Percentiles rank a stretch among this genome's conserved stretches.
Conservation (phyloP, 2,888 invertebrate genomes). For the Drosophila neonasuta region DNA sequence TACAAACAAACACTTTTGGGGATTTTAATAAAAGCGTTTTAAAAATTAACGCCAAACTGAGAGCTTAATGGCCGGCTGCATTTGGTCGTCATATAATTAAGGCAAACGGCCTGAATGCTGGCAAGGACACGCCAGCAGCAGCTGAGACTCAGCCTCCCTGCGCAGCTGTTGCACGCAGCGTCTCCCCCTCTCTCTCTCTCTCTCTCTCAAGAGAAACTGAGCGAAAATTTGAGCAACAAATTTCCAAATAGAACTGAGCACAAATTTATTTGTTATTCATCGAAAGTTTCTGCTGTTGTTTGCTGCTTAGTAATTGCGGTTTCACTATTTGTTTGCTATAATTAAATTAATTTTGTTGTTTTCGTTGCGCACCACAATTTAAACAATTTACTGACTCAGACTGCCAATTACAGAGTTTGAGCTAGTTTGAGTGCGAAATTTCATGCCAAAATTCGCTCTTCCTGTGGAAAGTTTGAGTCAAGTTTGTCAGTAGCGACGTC, state of each 20-base stretch:
- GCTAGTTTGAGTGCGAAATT: conserved; percentile 52
- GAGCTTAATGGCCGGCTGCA: conserved; percentile 28
- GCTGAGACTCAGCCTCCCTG: conserved; percentile 29
- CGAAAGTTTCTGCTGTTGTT: neutral
- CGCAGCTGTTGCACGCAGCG: conserved; percentile 70
- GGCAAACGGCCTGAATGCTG: conserved; percentile 12
- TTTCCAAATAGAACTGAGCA: conserved; percentile 3
- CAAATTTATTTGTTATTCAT: conserved; percentile 4
- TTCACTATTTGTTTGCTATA: conserved; percentile 9
- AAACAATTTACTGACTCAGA: conserved; percentile 22
- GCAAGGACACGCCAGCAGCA: conserved; percentile 12
- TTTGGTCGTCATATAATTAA: conserved; percentile 43
- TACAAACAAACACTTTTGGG: conserved; percentile 1
- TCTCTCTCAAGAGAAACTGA: conserved; percentile 15
- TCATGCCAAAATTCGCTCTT: conserved; percentile 18
- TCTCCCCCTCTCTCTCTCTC: conserved; percentile 5
- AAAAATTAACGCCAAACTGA: conserved; percentile 31
- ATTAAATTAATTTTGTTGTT: conserved; percentile 45
- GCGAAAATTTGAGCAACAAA: conserved; percentile 36
- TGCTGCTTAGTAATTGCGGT: neutral
- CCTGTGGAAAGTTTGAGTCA: conserved; percentile 54
- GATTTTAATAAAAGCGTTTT: conserved; percentile 28
- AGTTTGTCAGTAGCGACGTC: conserved; percentile 32
- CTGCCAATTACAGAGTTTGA: conserved; percentile 23
- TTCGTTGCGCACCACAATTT: conserved; percentile 15